A percentile compares a stretch with the other conserved stretches of the same genome.
Evolutionary conservation across 2,113 vertebrate genomes (phyloP).

Genomic region (Propithecus coquereli): DNA sequence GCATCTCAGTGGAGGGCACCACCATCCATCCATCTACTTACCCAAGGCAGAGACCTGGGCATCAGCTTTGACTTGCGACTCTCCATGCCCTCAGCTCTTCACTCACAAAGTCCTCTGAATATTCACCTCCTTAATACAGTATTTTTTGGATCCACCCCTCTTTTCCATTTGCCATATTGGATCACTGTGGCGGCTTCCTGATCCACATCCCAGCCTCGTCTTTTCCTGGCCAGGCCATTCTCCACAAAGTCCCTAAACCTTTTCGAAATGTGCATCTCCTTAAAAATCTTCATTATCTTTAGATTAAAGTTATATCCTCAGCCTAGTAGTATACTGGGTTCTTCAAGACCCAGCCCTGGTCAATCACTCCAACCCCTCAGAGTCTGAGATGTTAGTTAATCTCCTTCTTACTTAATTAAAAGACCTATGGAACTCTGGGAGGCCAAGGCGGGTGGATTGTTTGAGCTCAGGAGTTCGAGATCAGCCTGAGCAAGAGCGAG

Average conservation of each 20-base stretch:
- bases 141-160: background rate
- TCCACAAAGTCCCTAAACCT: background rate
- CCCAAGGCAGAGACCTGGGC: background rate
- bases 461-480: too few relatives aligned
- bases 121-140: background rate
- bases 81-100: background rate
- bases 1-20: background rate
- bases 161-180: background rate
- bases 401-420: background rate
- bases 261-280: background rate
- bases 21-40: background rate
- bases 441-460: too few relatives aligned
- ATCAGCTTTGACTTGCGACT: background rate
- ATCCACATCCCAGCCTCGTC: background rate
- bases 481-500: too few relatives aligned
- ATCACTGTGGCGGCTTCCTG: background rate
- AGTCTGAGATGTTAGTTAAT: conserved; percentile 19
- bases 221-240: background rate
- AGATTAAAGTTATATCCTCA: conserved; percentile 28
- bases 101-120: background rate
- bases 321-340: background rate
- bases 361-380: background rate
- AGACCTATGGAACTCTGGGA: background rate
- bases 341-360: background rate
- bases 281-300: background rate